phyloP scores from a whole-genome alignment of 35 echinoderm and acorn worm species.

The Eucidaris tribuloides region DNA sequence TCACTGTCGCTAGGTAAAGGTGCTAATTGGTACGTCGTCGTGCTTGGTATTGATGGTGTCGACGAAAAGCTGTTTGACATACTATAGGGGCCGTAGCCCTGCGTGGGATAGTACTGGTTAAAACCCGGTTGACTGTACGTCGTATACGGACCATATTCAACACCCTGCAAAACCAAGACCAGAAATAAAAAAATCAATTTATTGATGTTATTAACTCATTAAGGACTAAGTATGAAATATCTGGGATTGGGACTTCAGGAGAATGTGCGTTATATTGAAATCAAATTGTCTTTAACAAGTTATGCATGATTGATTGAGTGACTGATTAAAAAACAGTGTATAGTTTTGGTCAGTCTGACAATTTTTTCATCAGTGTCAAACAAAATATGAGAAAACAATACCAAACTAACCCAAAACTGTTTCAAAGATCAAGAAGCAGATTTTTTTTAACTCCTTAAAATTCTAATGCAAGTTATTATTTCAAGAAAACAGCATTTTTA shows the following conservation, averaged over 20 bases:
- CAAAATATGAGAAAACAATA: too few relatives aligned
- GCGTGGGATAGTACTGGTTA: slow-evolving; percentile 89
- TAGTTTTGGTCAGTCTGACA: too few relatives aligned
- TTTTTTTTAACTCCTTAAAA: too few relatives aligned
- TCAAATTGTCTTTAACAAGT: not conserved
- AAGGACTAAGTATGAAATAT: too few relatives aligned
- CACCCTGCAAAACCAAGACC: slow-evolving; percentile 27
- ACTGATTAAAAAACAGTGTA: not conserved
- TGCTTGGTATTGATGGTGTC: slow-evolving; percentile 49
- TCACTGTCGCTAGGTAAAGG: slow-evolving; percentile 85
- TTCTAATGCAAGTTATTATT: too few relatives aligned
- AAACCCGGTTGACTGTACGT: slow-evolving; percentile 80
- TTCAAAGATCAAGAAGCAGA: too few relatives aligned
- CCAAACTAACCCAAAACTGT: too few relatives aligned
- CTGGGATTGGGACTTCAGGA: not conserved
- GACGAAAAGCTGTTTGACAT: slow-evolving; percentile 58
- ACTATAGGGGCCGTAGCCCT: slow-evolving; percentile 66
- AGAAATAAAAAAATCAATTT: not conserved
- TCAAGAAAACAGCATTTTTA: too few relatives aligned
- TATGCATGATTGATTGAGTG: not conserved
- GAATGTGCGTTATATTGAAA: too few relatives aligned
- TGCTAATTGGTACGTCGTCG: slow-evolving; percentile 78
- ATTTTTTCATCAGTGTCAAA: too few relatives aligned
- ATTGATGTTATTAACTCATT: not conserved
- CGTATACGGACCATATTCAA: slow-evolving; percentile 89